Percentiles rank a stretch among this genome's conserved stretches.
These are phyloP conservation scores for Cephus rjabovi DNA, from an alignment of 2,888 invertebrate genomes.

Conservation along the genomic window DNA sequence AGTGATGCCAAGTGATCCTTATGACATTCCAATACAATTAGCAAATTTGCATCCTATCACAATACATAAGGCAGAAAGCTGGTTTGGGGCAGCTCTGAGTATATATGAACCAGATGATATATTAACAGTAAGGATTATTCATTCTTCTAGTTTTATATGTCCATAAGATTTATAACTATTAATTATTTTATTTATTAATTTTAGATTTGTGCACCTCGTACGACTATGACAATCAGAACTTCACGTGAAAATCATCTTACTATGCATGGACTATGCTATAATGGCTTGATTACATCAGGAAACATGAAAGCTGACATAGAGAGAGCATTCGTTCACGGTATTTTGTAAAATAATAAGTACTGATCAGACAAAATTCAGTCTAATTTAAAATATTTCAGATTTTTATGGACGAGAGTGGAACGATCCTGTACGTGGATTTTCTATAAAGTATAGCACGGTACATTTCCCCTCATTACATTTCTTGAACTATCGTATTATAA, in stretches of 20 bases:
- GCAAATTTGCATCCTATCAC: conserved; percentile 18
- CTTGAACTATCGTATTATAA: too few relatives aligned
- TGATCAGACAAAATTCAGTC: not conserved
- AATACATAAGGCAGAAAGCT: conserved; percentile 63
- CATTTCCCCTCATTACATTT: too few relatives aligned
- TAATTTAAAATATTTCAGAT: conserved; percentile 29
- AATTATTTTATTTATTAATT: too few relatives aligned
- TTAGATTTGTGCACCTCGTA: conserved; percentile 49
- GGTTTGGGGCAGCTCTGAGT: conserved; percentile 69
- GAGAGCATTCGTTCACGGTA: conserved; percentile 31
- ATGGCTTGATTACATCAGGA: conserved; percentile 23
- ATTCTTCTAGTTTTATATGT: conserved; percentile 3
- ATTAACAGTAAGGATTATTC: conserved; percentile 39
- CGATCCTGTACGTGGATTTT: conserved; percentile 50
- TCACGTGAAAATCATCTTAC: too few relatives aligned
- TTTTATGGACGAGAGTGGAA: conserved; percentile 37
- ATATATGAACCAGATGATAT: conserved; percentile 62
- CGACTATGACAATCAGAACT: conserved; percentile 33
- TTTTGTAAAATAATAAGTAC: not conserved
- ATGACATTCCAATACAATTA: conserved; percentile 27
- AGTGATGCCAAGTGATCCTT: conserved; percentile 27
- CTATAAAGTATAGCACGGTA: conserved; percentile 33
- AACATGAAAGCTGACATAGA: conserved; percentile 27
- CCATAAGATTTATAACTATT: too few relatives aligned
- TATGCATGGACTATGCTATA: conserved; percentile 54